These are phyloP conservation scores for Chalcosyrphus nemorum DNA, from an alignment of 2,888 invertebrate genomes.

Conservation along the genomic window DNA sequence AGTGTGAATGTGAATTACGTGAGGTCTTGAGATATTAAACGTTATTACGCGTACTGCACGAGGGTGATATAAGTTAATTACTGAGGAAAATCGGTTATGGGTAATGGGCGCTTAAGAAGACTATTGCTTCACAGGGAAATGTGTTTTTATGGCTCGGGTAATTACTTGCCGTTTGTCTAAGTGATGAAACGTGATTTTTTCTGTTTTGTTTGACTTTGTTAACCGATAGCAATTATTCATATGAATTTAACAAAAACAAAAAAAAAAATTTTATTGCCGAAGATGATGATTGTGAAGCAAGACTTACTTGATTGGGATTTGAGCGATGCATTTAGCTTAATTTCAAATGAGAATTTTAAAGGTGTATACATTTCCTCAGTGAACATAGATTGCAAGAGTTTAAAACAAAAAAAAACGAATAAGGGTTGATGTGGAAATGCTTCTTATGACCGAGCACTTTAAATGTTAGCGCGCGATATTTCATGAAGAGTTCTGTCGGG, in stretches of 20 bases:
- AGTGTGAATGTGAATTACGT: slow-evolving; percentile 60
- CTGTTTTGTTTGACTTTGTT: not conserved
- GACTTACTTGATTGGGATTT: not conserved
- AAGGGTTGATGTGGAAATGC: too few species aligned
- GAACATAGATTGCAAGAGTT: too few species aligned
- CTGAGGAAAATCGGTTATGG: slow-evolving; percentile 64
- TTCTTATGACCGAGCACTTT: too few species aligned
- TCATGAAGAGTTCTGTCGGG: too few species aligned
- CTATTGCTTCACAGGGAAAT: slow-evolving; percentile 54
- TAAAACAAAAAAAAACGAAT: too few species aligned
- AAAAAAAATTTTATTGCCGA: not conserved
- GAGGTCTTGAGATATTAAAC: slow-evolving; percentile 26
- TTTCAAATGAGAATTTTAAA: too few species aligned
- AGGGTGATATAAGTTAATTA: slow-evolving; percentile 68
- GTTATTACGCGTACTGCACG: slow-evolving; percentile 18
- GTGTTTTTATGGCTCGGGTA: slow-evolving; percentile 29
- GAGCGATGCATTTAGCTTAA: not conserved
- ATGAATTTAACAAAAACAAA: not conserved
- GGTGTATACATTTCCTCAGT: too few species aligned
- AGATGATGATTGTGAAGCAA: not conserved
- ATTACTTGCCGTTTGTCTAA: slow-evolving; percentile 24
- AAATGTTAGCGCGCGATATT: too few species aligned
- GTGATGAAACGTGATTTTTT: slow-evolving; percentile 30
- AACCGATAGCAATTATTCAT: not conserved
- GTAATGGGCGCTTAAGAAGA: slow-evolving; percentile 39